phyloP scores from a whole-genome alignment of 1,140 invertebrate genomes.

The Oedothorax gibbosus region DNA sequence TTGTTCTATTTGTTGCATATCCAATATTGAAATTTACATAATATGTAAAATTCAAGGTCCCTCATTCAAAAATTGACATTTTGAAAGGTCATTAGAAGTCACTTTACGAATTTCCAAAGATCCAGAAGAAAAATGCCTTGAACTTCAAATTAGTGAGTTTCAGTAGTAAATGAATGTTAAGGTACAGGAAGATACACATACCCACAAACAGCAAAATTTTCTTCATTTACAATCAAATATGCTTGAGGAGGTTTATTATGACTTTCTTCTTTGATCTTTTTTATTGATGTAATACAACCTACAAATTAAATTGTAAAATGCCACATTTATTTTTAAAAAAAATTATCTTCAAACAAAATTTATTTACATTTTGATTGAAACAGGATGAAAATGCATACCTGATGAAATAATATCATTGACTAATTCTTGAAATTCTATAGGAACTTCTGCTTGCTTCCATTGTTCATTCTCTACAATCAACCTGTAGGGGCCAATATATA shows the following conservation, averaged over 20 bases:
- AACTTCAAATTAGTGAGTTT: too few species aligned
- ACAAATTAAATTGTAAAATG: background rate
- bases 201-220: slow-evolving; percentile 88
- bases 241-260: slow-evolving; percentile 20
- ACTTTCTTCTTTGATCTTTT: slow-evolving; percentile 1
- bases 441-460: slow-evolving; percentile 94
- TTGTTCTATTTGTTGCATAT: too few species aligned
- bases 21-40: too few species aligned
- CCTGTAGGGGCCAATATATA: slow-evolving; percentile 19
- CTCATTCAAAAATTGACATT: too few species aligned
- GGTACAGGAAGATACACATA: slow-evolving; percentile 65
- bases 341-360: too few species aligned
- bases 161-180: too few species aligned
- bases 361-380: too few species aligned
- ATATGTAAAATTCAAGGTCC: too few species aligned
- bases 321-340: too few species aligned
- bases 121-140: too few species aligned
- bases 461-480: slow-evolving; percentile 88
- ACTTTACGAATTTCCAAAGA: too few species aligned
- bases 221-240: slow-evolving; percentile 78
- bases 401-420: slow-evolving; percentile 78
- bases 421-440: slow-evolving; percentile 84
- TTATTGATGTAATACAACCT: slow-evolving; percentile 54
- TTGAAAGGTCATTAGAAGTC: too few species aligned
- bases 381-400: slow-evolving; percentile 65